A percentile compares a stretch with the other conserved stretches of the same genome.
Conservation (phyloP, 1,140 invertebrate species). For the Polyergus mexicanus region DNA sequence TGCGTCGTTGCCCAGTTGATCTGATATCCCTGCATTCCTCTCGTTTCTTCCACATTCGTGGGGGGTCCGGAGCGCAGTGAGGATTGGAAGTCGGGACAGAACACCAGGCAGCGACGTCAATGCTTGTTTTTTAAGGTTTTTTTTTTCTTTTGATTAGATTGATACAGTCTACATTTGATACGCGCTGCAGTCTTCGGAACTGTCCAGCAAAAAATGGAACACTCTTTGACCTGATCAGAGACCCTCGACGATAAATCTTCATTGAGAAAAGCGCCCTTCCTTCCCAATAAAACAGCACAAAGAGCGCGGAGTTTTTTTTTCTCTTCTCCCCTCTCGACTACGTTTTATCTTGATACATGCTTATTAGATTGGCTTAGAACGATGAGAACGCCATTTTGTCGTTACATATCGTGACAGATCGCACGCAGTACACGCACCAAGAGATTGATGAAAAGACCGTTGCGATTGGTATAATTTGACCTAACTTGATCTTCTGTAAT, state of each 20-base stretch:
- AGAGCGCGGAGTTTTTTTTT: slow-evolving; percentile 35
- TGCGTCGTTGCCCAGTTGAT: slow-evolving; percentile 85
- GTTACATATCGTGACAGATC: slow-evolving; percentile 59
- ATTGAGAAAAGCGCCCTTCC: slow-evolving; percentile 62
- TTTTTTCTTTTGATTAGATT: slow-evolving; percentile 86
- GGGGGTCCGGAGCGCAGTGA: slow-evolving; percentile 27
- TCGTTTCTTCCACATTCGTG: slow-evolving; percentile 57
- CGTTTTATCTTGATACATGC: slow-evolving; percentile 43
- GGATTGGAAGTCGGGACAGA: slow-evolving; percentile 50
- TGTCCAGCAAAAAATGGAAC: slow-evolving; percentile 85
- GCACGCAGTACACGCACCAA: slow-evolving; percentile 34
- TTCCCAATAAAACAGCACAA: background rate
- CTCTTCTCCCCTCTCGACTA: slow-evolving; percentile 26
- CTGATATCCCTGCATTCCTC: slow-evolving; percentile 62
- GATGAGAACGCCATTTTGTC: slow-evolving; percentile 59
- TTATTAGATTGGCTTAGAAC: slow-evolving; percentile 55
- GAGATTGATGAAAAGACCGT: slow-evolving; percentile 47
- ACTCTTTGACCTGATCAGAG: slow-evolving; percentile 83
- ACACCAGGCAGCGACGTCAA: slow-evolving; percentile 82
- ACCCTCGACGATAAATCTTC: slow-evolving; percentile 77
- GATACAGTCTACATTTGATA: slow-evolving; percentile 87
- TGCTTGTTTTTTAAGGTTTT: slow-evolving; percentile 69
- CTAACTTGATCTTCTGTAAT: slow-evolving; percentile 47
- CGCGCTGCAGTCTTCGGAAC: slow-evolving; percentile 85
- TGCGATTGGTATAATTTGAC: slow-evolving; percentile 48